phyloP scores from a whole-genome alignment of 2,888 invertebrate genomes.

The Chymomyza fuscimana region DNA sequence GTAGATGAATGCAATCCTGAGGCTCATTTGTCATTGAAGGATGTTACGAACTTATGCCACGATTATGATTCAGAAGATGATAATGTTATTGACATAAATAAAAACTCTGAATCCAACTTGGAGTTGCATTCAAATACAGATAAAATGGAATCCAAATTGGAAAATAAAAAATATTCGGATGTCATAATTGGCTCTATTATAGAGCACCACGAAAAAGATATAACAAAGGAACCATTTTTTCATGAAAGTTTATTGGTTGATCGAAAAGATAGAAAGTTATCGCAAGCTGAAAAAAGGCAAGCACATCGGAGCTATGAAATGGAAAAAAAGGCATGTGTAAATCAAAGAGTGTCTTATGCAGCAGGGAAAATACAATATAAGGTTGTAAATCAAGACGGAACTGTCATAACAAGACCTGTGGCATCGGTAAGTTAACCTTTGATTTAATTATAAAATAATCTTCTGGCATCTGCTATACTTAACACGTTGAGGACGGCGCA shows the following conservation, averaged over 20 bases:
- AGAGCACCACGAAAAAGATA: conserved; percentile 82
- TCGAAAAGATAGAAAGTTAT: conserved; percentile 95
- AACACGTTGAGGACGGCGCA: no score
- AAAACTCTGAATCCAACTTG: conserved; percentile 47
- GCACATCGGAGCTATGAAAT: conserved; percentile 95
- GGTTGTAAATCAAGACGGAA: conserved; percentile 83
- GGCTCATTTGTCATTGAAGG: conserved; percentile 93
- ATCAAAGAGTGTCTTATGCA: conserved; percentile 82
- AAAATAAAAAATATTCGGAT: conserved; percentile 82
- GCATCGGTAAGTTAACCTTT: conserved; percentile 81
- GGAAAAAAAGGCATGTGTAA: conserved; percentile 91
- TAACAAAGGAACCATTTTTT: conserved; percentile 94
- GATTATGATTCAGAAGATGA: conserved; percentile 94
- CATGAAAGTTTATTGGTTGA: conserved; percentile 97
- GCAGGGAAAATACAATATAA: conserved; percentile 82
- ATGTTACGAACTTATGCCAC: conserved; percentile 93
- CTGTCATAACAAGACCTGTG: conserved; percentile 84
- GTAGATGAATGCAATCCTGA: conserved; percentile 99
- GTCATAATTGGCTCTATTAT: conserved; percentile 89
- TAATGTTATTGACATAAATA: conserved; percentile 78
- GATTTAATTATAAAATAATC: background rate
- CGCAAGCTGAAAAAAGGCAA: conserved; percentile 94
- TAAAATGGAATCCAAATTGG: background rate
- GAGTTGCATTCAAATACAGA: background rate
- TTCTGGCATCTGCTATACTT: no score